Evolutionary conservation across 2,797 vertebrate species (phyloP).

Genomic region (Geotrypetes seraphini): DNA sequence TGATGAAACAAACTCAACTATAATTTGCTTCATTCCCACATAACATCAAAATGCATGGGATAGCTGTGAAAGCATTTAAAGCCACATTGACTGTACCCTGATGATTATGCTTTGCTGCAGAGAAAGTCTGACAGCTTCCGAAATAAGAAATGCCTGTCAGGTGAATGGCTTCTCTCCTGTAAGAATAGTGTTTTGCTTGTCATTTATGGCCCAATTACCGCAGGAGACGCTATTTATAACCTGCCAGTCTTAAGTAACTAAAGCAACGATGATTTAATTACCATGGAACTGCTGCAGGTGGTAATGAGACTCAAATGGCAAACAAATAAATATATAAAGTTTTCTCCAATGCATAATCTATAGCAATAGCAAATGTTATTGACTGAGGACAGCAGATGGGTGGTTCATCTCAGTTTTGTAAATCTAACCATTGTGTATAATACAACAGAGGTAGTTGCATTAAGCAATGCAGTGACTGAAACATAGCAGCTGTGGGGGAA

Average conservation of each 20-base stretch:
- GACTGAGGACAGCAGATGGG: conserved; percentile 16
- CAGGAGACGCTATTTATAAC: conserved; percentile 25
- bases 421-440: conserved; percentile 24
- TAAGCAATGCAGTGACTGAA: too few relatives aligned
- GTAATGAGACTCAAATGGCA: conserved; percentile 26
- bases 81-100: conserved; percentile 14
- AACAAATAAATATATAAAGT: too few relatives aligned
- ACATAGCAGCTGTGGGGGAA: too few relatives aligned
- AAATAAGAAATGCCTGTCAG: neutral
- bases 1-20: neutral
- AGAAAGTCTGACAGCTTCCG: neutral
- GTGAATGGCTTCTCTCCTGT: neutral
- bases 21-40: neutral
- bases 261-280: conserved; percentile 42
- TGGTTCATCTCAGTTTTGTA: conserved; percentile 16
- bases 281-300: conserved; percentile 31
- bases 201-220: conserved; percentile 19
- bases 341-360: conserved; percentile 26
- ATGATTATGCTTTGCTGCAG: neutral
- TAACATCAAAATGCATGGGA: neutral
- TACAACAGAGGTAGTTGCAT: too few relatives aligned
- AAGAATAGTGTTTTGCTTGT: conserved; percentile 13
- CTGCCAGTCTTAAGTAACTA: conserved; percentile 31
- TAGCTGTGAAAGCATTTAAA: conserved; percentile 16
- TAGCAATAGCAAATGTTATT: conserved; percentile 20